Conservation (phyloP, 2,113 vertebrate species). For the Steatornis caripensis region DNA sequence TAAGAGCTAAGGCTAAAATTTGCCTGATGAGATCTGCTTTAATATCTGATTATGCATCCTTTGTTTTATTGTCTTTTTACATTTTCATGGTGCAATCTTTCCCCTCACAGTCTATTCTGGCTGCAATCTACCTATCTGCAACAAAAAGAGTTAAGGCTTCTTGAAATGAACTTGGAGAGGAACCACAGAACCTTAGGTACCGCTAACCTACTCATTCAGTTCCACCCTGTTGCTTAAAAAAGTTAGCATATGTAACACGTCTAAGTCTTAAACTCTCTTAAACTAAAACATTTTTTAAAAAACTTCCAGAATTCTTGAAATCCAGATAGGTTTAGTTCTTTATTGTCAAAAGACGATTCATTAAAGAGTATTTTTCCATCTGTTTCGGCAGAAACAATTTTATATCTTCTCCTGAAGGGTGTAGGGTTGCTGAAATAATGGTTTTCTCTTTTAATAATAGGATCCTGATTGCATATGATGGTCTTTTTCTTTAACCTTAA, state of each 20-base stretch:
- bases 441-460: not conserved
- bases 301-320: not conserved
- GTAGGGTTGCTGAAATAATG: not conserved
- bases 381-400: not conserved
- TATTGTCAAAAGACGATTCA: not conserved
- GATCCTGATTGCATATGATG: not conserved
- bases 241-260: not conserved
- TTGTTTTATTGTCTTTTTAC: not conserved
- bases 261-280: not conserved
- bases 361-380: not conserved
- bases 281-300: rapidly evolving
- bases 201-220: not conserved
- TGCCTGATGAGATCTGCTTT: not conserved
- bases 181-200: not conserved
- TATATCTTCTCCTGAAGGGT: not conserved
- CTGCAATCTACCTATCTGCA: not conserved
- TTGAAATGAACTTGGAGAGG: not conserved
- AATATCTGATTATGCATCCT: not conserved
- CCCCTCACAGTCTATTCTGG: not conserved
- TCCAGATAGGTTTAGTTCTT: not conserved
- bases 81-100: not conserved
- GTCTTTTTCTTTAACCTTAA: not conserved
- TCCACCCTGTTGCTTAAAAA: not conserved
- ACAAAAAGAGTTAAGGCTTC: not conserved
- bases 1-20: not conserved